A percentile compares a stretch with the other conserved stretches of the same genome.
These are phyloP conservation scores for Thymelicus acteon DNA, from an alignment of 2,888 invertebrate species.

Conservation along the genomic window DNA sequence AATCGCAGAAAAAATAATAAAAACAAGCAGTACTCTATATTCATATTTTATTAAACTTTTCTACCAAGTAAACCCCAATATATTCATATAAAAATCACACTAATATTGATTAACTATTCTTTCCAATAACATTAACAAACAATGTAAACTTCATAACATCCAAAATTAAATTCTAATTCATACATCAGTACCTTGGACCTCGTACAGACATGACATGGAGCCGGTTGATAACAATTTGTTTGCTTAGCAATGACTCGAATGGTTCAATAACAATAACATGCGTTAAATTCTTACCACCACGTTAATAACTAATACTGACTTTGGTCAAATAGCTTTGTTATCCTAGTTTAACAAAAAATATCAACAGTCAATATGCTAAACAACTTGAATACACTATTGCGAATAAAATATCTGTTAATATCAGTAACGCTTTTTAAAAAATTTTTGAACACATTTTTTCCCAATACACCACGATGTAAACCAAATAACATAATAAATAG, in stretches of 20 bases:
- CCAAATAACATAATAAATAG: constrained; percentile 67
- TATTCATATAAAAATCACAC: constrained; percentile 85
- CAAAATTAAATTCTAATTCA: constrained; percentile 62
- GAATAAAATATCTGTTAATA: constrained; percentile 79
- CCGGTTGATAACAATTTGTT: constrained; percentile 63
- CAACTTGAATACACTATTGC: constrained; percentile 76
- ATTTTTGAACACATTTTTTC: constrained; percentile 79
- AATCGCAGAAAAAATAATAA: constrained; percentile 53
- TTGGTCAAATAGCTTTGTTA: constrained; percentile 85
- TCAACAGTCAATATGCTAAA: constrained; percentile 82
- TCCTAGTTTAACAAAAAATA: constrained; percentile 81
- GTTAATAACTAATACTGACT: constrained; percentile 84
- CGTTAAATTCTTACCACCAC: constrained; percentile 63
- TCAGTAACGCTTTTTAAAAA: constrained; percentile 64
- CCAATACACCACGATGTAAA: constrained; percentile 67
- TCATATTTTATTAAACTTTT: constrained; percentile 82
- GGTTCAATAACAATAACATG: constrained; percentile 70
- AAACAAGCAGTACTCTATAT: constrained; percentile 67
- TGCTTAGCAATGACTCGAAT: constrained; percentile 73
- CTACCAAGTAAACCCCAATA: constrained; percentile 85
- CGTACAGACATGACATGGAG: constrained; percentile 72
- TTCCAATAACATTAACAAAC: constrained; percentile 83
- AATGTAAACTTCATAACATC: constrained; percentile 73
- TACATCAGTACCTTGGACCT: constrained; percentile 70
- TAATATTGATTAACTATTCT: constrained; percentile 72